Conservation (phyloP, 2,888 invertebrate species). For the Sarcophaga rosellei region DNA sequence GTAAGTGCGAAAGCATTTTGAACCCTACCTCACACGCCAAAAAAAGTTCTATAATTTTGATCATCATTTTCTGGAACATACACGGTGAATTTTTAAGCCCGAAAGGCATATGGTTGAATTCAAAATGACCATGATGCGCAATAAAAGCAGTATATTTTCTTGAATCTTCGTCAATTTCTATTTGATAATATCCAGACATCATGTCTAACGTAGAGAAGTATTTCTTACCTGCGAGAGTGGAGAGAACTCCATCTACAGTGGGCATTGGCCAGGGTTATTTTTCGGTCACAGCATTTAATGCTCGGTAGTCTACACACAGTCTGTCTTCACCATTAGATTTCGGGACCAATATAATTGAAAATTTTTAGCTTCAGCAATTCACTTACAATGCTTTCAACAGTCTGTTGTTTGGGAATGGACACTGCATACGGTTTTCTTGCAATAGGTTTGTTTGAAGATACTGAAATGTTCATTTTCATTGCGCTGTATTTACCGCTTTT, state of each 20-base stretch:
- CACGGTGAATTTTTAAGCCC: slow-evolving; percentile 36
- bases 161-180: slow-evolving; percentile 49
- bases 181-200: slow-evolving; percentile 27
- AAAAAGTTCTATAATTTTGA: slow-evolving; percentile 32
- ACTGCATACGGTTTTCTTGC: slow-evolving; percentile 48
- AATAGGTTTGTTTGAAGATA: slow-evolving; percentile 45
- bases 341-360: slow-evolving; percentile 1
- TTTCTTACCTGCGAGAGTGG: slow-evolving; percentile 72
- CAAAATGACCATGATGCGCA: slow-evolving; percentile 62
- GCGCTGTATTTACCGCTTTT: slow-evolving; percentile 48
- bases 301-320: too few species aligned
- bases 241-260: slow-evolving; percentile 67
- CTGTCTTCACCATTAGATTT: too few species aligned
- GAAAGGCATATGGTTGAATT: slow-evolving; percentile 58
- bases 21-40: too few species aligned
- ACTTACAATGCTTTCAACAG: too few species aligned
- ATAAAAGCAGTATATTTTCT: slow-evolving; percentile 70
- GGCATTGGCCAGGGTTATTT: slow-evolving; percentile 58
- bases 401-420: slow-evolving; percentile 49
- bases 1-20: too few species aligned
- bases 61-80: slow-evolving; percentile 4
- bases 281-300: too few species aligned
- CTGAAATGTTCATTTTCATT: slow-evolving; percentile 48
- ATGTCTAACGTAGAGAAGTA: slow-evolving; percentile 28
- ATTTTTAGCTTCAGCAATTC: too few species aligned